Evolutionary conservation across 2,888 invertebrate genomes (phyloP).

Genomic region (Drosophila meridionalis): DNA sequence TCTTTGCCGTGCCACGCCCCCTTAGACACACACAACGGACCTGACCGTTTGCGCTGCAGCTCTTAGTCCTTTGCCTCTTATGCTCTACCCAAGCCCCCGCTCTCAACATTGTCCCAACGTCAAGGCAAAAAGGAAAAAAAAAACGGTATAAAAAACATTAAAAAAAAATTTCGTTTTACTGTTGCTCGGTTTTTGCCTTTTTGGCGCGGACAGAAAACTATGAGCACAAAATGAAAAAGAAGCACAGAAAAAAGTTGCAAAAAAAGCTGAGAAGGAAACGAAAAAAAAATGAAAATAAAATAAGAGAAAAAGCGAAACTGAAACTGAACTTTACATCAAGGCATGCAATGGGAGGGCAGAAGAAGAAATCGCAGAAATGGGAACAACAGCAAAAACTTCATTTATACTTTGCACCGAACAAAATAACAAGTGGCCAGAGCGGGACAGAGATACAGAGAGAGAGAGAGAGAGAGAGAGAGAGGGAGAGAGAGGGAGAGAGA

Average conservation of each 20-base stretch:
- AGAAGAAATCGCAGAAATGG: conserved; percentile 29
- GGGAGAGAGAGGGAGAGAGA: neutral
- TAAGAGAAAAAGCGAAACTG: conserved; percentile 32
- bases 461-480: neutral
- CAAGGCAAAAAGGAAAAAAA: conserved; percentile 36
- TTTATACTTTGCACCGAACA: conserved; percentile 71
- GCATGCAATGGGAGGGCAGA: conserved; percentile 42
- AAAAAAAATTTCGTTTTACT: conserved; percentile 66
- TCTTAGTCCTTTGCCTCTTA: conserved; percentile 30
- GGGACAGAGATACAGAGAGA: neutral
- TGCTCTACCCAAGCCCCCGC: neutral
- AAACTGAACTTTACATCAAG: conserved; percentile 59
- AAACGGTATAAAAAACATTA: conserved; percentile 19
- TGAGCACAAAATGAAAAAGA: conserved; percentile 38
- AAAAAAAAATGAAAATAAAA: conserved; percentile 35
- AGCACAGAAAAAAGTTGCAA: conserved; percentile 14
- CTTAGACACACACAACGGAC: conserved; percentile 1
- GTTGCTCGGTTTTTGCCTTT: conserved; percentile 73
- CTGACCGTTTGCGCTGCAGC: conserved; percentile 16
- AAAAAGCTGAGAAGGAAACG: conserved; percentile 18
- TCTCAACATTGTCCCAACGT: conserved; percentile 40
- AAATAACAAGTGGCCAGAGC: conserved; percentile 63
- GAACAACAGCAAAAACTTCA: conserved; percentile 67
- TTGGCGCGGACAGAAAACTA: conserved; percentile 75
- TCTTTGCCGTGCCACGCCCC: conserved; percentile 6